Evolutionary conservation across 2,888 invertebrate genomes (phyloP).

Genomic region (Melinaea marsaeus): DNA sequence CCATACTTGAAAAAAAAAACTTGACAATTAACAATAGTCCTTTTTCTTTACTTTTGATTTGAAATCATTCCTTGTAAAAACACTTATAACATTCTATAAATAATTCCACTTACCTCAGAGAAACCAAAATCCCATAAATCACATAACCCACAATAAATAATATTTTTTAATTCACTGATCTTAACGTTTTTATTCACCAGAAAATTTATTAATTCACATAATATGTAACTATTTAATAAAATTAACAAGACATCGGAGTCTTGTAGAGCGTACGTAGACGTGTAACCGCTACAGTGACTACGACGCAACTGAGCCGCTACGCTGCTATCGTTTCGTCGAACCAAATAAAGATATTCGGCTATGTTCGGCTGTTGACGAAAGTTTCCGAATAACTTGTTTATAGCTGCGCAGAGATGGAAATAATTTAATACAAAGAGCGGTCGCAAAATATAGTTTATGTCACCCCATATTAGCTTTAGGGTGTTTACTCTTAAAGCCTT

Average conservation of each 20-base stretch:
- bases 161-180: neutral
- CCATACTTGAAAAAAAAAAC: no score
- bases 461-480: slow-evolving; percentile 2
- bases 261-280: slow-evolving; percentile 29
- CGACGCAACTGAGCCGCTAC: slow-evolving; percentile 68
- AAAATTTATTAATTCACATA: neutral
- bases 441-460: slow-evolving; percentile 11
- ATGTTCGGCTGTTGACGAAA: slow-evolving; percentile 53
- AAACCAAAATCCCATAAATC: no score
- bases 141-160: no score
- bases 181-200: neutral
- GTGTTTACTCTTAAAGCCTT: neutral
- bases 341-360: slow-evolving; percentile 51
- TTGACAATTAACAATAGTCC: no score
- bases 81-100: no score
- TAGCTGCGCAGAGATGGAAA: slow-evolving; percentile 31
- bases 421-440: slow-evolving; percentile 23
- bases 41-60: no score
- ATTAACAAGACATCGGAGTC: slow-evolving; percentile 16
- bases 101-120: no score
- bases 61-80: no score
- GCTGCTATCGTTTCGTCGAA: slow-evolving; percentile 46
- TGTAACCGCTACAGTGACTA: slow-evolving; percentile 50
- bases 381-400: slow-evolving; percentile 60
- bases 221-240: neutral